Conservation (phyloP, 2,888 invertebrate genomes). For the Lasioglossum zephyrum region DNA sequence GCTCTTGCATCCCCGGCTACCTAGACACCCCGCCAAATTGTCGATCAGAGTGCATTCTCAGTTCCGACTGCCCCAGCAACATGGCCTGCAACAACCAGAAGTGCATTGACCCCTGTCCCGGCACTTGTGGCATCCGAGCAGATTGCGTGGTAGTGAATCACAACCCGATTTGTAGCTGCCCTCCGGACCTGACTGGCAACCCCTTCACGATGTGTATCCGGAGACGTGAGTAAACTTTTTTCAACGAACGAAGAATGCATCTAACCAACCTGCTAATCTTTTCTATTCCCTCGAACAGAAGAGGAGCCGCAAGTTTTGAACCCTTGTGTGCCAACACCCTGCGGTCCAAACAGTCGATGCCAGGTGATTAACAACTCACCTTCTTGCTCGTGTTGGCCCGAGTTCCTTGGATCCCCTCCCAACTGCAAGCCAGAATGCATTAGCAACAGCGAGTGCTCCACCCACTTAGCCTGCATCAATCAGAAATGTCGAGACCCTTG, state of each 20-base stretch:
- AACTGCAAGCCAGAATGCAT: slow-evolving; percentile 92
- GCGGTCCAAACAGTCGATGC: slow-evolving; percentile 88
- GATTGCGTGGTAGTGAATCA: slow-evolving; percentile 92
- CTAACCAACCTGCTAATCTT: slow-evolving; percentile 24
- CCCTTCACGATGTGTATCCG: slow-evolving; percentile 90
- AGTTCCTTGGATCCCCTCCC: slow-evolving; percentile 90
- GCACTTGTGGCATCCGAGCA: slow-evolving; percentile 91
- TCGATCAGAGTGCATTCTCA: slow-evolving; percentile 92
- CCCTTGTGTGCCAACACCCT: slow-evolving; percentile 83
- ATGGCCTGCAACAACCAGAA: slow-evolving; percentile 92
- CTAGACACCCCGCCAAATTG: slow-evolving; percentile 90
- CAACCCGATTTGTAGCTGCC: slow-evolving; percentile 93
- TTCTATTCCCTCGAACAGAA: slow-evolving; percentile 35
- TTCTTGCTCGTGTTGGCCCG: slow-evolving; percentile 88
- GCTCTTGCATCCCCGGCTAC: slow-evolving; percentile 90
- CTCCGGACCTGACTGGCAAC: slow-evolving; percentile 90
- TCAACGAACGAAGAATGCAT: slow-evolving; percentile 52
- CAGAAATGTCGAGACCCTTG: slow-evolving; percentile 93
- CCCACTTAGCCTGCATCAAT: slow-evolving; percentile 90
- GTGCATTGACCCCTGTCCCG: slow-evolving; percentile 92
- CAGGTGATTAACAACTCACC: slow-evolving; percentile 86
- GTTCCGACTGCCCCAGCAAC: slow-evolving; percentile 91
- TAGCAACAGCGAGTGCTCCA: slow-evolving; percentile 90
- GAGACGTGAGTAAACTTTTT: slow-evolving; percentile 70
- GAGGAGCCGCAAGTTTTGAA: slow-evolving; percentile 73